A percentile compares a stretch with the other conserved stretches of the same genome.
phyloP scores from a whole-genome alignment of 2,113 vertebrate species.

The Condylura cristata region DNA sequence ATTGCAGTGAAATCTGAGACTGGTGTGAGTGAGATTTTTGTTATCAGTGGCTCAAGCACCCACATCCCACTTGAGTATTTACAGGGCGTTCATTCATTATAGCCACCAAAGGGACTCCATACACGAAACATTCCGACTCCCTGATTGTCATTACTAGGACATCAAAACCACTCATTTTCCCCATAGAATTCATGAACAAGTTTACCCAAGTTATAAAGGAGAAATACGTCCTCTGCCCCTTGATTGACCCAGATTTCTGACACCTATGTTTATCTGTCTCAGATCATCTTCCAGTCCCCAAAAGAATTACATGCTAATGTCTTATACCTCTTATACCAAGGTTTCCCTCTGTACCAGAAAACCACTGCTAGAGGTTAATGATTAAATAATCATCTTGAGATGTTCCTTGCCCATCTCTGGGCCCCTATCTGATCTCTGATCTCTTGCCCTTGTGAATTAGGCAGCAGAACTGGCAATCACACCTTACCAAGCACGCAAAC shows the following conservation, averaged over 20 bases:
- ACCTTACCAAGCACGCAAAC: background rate
- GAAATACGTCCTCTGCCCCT: background rate
- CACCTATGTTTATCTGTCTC: background rate
- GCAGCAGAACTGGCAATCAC: background rate
- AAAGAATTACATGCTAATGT: background rate
- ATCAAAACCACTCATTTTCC: background rate
- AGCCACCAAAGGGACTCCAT: accelerated
- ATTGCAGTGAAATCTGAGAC: background rate
- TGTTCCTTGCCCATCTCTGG: background rate
- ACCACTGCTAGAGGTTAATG: background rate
- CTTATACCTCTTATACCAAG: background rate
- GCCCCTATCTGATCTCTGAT: background rate
- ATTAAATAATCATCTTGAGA: background rate
- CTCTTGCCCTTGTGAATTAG: background rate
- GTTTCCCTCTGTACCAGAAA: background rate
- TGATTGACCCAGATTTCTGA: background rate
- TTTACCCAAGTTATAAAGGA: background rate
- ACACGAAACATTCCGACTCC: too few relatives aligned
- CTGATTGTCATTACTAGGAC: background rate
- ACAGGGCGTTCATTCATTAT: background rate
- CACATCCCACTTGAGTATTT: background rate
- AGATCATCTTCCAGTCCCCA: background rate
- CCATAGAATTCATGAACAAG: background rate
- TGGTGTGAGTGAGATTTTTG: background rate
- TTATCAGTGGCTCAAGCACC: background rate